A percentile compares a stretch with the other conserved stretches of the same genome.
These are phyloP conservation scores for Asobara japonica DNA, from an alignment of 1,140 invertebrate genomes.

Conservation along the genomic window DNA sequence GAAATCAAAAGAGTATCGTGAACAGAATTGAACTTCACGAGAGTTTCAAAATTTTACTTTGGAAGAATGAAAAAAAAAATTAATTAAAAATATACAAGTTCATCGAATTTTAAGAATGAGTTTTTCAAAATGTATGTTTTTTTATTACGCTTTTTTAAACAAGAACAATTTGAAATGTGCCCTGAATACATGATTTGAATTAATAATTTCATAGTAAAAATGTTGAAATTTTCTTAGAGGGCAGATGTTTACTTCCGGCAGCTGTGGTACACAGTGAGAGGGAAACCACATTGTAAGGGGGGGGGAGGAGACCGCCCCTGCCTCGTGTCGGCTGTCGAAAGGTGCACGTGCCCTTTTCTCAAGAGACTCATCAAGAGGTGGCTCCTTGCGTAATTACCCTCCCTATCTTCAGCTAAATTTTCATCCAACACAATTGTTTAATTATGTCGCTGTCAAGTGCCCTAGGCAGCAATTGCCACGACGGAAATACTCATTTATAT, in stretches of 20 bases:
- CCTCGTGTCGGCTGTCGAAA: background rate
- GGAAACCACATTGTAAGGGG: conserved; percentile 26
- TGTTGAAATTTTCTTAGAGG: background rate
- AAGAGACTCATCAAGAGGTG: background rate
- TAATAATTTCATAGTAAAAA: conserved; percentile 15
- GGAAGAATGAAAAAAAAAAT: too few relatives aligned
- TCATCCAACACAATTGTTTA: background rate
- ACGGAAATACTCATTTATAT: too few relatives aligned
- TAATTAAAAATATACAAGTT: too few relatives aligned
- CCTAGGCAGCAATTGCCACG: too few relatives aligned
- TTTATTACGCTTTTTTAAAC: background rate
- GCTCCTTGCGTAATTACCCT: background rate
- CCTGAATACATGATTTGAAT: background rate
- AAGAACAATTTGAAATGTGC: too few relatives aligned
- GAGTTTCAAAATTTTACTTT: too few relatives aligned
- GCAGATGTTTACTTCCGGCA: conserved; percentile 41
- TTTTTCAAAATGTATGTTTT: too few relatives aligned
- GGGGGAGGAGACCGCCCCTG: conserved; percentile 22
- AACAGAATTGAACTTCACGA: too few relatives aligned
- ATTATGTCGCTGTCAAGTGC: background rate
- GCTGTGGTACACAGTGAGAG: conserved; percentile 28
- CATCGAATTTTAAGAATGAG: too few relatives aligned
- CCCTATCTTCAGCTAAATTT: background rate
- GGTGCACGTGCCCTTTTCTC: conserved; percentile 3
- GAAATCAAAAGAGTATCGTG: too few relatives aligned